Evolutionary conservation across 2,888 invertebrate genomes (phyloP), one percentile per base, ranked within the genome.

Genomic region (Leistus spinibarbis): DNA sequence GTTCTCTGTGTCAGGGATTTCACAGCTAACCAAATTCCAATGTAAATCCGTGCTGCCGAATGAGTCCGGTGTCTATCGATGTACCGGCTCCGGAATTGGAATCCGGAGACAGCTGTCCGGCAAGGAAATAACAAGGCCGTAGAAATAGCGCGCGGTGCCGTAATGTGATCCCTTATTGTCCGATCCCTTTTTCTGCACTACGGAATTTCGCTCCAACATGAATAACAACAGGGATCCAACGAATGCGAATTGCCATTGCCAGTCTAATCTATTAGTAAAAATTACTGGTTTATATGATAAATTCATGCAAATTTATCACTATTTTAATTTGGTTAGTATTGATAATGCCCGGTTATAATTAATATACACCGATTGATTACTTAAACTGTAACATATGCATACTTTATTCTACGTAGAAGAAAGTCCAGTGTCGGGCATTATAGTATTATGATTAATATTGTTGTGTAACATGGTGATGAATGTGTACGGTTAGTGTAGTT

Each of bases 41-140:
- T 75, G 75, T 75, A 75, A 75, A 75, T 75, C 75, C 19, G 16
- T 53, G 54, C 22, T 69, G 63, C 69, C 75, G 75, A 66, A 69
- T 69, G 63, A 24, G 23, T 40, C 54, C 69, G 75, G 69, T 40
- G 40, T 54, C 63, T 60, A 60, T 54, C 63, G 53, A 40, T 17
- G 56, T 62, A 68, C 57, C 54, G 24, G 19, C 17, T 17, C 19
- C 10, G 75, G 63, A 69, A 69, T 75, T 63, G 75, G 69, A 75
- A 69, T 69, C 54, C 56, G 24, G 66, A 74, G 68, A 68, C 73
- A 73, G 62, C 62, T 54, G 63, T 67, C 67, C 67, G 40, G 72
- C 71, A 23, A 63, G 74, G 57, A 75, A 75, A 75, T 75, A 75
- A 75, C 75, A 72, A 72, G 66, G n/a, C 66, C 27, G 69, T 23